A percentile compares a stretch with the other conserved stretches of the same genome.
phyloP scores from a whole-genome alignment of 2,113 vertebrate genomes.

The Uria lomvia region DNA sequence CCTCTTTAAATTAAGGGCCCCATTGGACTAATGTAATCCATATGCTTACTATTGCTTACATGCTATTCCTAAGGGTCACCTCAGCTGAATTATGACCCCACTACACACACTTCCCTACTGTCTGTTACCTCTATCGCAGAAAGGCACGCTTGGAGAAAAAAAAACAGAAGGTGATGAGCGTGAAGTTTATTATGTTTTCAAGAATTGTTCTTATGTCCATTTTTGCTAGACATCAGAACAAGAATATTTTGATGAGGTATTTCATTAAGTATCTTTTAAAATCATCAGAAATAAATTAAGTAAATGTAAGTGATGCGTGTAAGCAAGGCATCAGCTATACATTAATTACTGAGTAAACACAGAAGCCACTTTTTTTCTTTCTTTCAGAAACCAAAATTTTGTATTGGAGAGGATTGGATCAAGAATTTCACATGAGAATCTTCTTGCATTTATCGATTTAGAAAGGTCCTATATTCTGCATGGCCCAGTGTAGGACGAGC shows the following conservation, averaged over 20 bases:
- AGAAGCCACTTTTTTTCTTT: not conserved
- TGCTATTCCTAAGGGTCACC: not conserved
- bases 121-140: not conserved
- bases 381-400: not conserved
- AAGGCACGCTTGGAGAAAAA: not conserved
- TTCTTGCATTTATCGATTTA: not conserved
- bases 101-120: not conserved
- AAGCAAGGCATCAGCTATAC: not conserved
- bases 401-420: not conserved
- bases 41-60: constrained; percentile 19
- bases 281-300: not conserved
- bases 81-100: constrained; percentile 8
- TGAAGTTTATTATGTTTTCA: not conserved
- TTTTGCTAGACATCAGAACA: not conserved
- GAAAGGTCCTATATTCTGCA: constrained; percentile 70
- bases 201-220: not conserved
- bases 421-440: not conserved
- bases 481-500: constrained; percentile 44
- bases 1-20: constrained; percentile 41
- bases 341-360: not conserved
- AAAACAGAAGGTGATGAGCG: not conserved
- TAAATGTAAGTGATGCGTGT: not conserved
- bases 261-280: not conserved
- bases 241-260: not conserved
- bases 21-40: constrained; percentile 54